Evolutionary conservation across 2,113 vertebrate genomes (phyloP).

Genomic region (Rattus norvegicus): GRCr8 NC_086027.1:72470501-72471000

Average conservation of each 20-base stretch:
- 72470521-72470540: background rate
- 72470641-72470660: background rate
- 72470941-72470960: too few species aligned
- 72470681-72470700: background rate
- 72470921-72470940: too few species aligned
- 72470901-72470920: too few species aligned
- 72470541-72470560: background rate
- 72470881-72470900: too few species aligned
- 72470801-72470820: too few species aligned
- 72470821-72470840: too few species aligned
- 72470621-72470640: too few species aligned
- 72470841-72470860: too few species aligned
- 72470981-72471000: too few species aligned
- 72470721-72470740: background rate
- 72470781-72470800: too few species aligned
- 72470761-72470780: background rate
- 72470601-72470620: background rate
- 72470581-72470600: background rate
- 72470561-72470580: background rate
- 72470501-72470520: background rate
- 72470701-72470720: background rate
- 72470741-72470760: background rate
- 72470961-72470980: too few species aligned
- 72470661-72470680: background rate
- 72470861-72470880: too few species aligned